Percentiles rank a stretch among this genome's conserved stretches.
Conservation (phyloP, 2,888 invertebrate genomes). For the Steromphala cineraria region DNA sequence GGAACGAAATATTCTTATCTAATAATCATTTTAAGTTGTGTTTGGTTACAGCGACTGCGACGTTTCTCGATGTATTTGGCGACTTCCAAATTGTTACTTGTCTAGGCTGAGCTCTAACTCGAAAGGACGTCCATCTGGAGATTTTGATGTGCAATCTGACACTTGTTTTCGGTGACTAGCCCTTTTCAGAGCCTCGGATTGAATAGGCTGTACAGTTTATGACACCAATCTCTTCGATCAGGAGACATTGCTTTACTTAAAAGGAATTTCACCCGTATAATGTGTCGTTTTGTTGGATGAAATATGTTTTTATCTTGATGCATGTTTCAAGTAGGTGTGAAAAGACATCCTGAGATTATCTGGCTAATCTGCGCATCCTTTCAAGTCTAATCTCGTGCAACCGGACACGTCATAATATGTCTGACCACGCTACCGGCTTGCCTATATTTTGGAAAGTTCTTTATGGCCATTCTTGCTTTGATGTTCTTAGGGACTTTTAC, state of each 20-base stretch:
- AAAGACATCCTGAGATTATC: neutral
- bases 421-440: too few species aligned
- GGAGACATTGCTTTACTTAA: neutral
- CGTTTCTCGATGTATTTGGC: neutral
- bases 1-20: constrained; percentile 6
- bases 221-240: neutral
- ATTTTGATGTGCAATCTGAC: too few species aligned
- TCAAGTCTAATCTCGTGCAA: neutral
- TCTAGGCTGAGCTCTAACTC: neutral
- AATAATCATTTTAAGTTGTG: neutral
- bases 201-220: neutral
- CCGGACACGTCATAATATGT: too few species aligned
- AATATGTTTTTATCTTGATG: neutral
- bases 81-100: neutral
- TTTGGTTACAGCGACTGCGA: neutral
- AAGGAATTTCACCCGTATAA: neutral
- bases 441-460: too few species aligned
- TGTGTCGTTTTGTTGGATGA: neutral
- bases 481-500: too few species aligned
- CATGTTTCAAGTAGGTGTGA: neutral
- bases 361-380: neutral
- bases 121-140: too few species aligned
- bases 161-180: too few species aligned
- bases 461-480: too few species aligned
- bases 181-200: neutral